Evolutionary conservation across 2,797 vertebrate species (phyloP).

Genomic region (Enteromius trimaculatus): DNA sequence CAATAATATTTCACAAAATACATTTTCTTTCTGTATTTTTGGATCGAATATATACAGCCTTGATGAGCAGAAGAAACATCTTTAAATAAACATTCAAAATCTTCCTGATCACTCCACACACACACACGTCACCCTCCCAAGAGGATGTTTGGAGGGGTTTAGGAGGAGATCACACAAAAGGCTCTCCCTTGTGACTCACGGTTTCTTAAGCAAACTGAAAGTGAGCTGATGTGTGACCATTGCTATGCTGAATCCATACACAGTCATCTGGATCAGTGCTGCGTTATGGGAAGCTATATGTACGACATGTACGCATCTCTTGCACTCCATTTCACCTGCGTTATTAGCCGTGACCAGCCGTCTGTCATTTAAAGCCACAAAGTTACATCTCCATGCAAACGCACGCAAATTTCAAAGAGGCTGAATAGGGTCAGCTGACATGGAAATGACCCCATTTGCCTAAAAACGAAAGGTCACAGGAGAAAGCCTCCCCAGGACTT

Average conservation of each 20-base stretch:
- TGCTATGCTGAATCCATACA: background rate
- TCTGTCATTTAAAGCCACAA: constrained; percentile 22
- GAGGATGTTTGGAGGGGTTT: background rate
- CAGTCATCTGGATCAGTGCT: constrained; percentile 1
- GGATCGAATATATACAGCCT: background rate
- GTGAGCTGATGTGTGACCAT: background rate
- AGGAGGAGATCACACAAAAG: background rate
- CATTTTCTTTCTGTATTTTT: background rate
- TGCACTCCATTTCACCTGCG: background rate
- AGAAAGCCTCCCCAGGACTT: background rate
- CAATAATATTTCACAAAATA: background rate
- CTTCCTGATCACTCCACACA: background rate
- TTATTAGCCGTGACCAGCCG: constrained; percentile 16
- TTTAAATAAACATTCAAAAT: no score
- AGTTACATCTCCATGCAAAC: constrained; percentile 65
- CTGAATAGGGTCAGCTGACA: constrained; percentile 34
- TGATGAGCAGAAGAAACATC: background rate
- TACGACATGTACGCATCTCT: background rate
- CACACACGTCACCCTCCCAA: background rate
- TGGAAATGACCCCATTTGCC: constrained; percentile 63
- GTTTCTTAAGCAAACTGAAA: constrained; percentile 24
- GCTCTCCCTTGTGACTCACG: background rate
- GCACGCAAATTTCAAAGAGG: constrained; percentile 60
- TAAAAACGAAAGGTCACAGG: constrained; percentile 28
- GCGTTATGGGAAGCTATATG: background rate